phyloP scores from a whole-genome alignment of 2,888 invertebrate species.

The Geotrupes spiniger region DNA sequence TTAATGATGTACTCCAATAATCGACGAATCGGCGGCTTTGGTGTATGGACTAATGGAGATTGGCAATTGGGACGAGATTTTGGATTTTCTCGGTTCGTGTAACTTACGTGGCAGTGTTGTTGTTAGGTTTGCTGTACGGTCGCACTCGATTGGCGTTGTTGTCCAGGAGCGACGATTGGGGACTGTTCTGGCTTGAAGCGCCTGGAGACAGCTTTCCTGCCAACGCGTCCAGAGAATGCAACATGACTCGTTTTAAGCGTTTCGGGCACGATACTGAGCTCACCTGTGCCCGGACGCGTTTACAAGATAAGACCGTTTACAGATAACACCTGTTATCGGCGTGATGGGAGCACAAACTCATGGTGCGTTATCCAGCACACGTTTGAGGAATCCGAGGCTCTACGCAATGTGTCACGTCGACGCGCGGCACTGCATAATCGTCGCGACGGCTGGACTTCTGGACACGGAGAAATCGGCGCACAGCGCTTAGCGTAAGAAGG shows the following conservation, averaged over 20 bases:
- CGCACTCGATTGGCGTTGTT: slow-evolving; percentile 68
- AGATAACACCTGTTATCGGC: slow-evolving; percentile 29
- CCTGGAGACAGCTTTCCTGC: slow-evolving; percentile 89
- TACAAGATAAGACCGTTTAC: slow-evolving; percentile 19
- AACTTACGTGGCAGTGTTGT: slow-evolving; percentile 50
- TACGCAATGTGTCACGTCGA: slow-evolving; percentile 1
- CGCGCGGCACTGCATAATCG: slow-evolving; percentile 1
- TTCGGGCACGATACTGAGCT: slow-evolving; percentile 16
- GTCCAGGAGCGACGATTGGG: slow-evolving; percentile 56
- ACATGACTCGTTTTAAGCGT: slow-evolving; percentile 56
- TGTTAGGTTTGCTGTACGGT: slow-evolving; percentile 54
- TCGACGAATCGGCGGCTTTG: too few species aligned
- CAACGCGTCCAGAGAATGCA: slow-evolving; percentile 83
- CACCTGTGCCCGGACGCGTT: slow-evolving; percentile 19
- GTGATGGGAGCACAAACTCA: background rate
- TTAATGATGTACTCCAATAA: too few species aligned
- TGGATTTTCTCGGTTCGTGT: too few species aligned
- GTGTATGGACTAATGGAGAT: too few species aligned
- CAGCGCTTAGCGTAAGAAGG: slow-evolving; percentile 6
- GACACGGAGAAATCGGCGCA: slow-evolving; percentile 2
- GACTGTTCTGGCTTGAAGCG: slow-evolving; percentile 51
- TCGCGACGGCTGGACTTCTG: slow-evolving; percentile 3
- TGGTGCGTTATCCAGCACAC: background rate
- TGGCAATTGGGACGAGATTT: too few species aligned
- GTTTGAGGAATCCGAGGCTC: slow-evolving; percentile 5